Percentiles rank a stretch among this genome's conserved stretches.
These are phyloP conservation scores for Botia kubotai DNA, from an alignment of 2,797 vertebrate species.

Conservation along the genomic window DNA sequence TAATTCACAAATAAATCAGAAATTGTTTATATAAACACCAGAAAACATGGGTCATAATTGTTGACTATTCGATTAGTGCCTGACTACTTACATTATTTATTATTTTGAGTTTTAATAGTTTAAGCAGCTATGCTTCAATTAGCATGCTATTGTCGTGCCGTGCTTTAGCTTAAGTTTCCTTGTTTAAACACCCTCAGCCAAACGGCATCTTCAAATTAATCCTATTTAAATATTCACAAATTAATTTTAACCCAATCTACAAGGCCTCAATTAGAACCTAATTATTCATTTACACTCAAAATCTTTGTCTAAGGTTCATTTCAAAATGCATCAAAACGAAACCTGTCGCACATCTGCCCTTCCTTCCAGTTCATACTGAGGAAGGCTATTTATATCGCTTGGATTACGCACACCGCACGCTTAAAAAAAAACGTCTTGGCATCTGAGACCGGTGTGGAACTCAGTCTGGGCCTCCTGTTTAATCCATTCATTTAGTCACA, in stretches of 20 bases:
- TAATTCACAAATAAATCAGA: too few species aligned
- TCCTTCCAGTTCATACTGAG: slow-evolving; percentile 24
- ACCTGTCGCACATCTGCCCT: slow-evolving; percentile 1
- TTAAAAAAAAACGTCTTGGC: slow-evolving; percentile 20
- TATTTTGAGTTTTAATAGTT: not conserved
- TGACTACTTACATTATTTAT: not conserved
- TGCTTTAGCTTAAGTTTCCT: too few species aligned
- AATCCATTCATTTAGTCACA: slow-evolving; percentile 42
- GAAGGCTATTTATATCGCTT: slow-evolving; percentile 43
- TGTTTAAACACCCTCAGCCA: too few species aligned
- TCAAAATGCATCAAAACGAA: not conserved
- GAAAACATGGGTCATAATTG: not conserved
- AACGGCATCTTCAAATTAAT: too few species aligned
- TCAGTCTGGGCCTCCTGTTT: slow-evolving; percentile 27
- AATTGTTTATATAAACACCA: not conserved
- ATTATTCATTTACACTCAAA: too few species aligned
- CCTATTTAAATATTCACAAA: too few species aligned
- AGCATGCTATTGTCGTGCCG: not conserved
- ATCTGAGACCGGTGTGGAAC: slow-evolving; percentile 27
- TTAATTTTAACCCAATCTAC: too few species aligned
- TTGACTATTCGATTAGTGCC: too few species aligned
- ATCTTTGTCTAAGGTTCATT: not conserved
- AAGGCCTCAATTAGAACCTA: too few species aligned
- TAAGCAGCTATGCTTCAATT: not conserved
- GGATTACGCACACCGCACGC: slow-evolving; percentile 26